Conservation (phyloP, 2,888 invertebrate genomes). For the Ecliptopera silaceata region DNA sequence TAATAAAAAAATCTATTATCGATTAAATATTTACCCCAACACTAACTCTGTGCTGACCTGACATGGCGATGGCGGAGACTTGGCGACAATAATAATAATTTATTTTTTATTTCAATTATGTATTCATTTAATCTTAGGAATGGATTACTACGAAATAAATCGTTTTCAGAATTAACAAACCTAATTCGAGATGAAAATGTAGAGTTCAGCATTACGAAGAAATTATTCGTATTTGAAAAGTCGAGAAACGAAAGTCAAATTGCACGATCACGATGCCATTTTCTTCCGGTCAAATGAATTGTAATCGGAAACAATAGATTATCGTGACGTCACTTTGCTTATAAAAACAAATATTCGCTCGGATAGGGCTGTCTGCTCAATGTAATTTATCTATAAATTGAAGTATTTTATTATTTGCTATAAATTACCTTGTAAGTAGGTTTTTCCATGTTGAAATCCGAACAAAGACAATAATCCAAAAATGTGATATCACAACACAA, state of each 20-base stretch:
- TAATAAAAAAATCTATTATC: slow-evolving; percentile 27
- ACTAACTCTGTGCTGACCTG: slow-evolving; percentile 63
- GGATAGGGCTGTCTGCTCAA: background rate
- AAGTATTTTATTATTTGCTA: background rate
- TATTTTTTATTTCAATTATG: slow-evolving; percentile 13
- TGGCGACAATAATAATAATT: slow-evolving; percentile 38
- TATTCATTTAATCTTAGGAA: background rate
- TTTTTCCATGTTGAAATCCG: slow-evolving; percentile 74
- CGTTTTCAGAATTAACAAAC: background rate
- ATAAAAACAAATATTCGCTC: slow-evolving; percentile 18
- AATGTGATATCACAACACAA: slow-evolving; percentile 47
- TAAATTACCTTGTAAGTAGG: slow-evolving; percentile 68
- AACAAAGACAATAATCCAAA: slow-evolving; percentile 51
- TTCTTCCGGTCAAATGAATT: slow-evolving; percentile 21
- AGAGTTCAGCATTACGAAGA: no score
- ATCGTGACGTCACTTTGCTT: slow-evolving; percentile 53
- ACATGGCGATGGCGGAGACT: slow-evolving; percentile 54
- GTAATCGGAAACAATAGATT: slow-evolving; percentile 56
- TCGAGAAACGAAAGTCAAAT: background rate
- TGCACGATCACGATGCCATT: slow-evolving; percentile 2
- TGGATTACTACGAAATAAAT: background rate
- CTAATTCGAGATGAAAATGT: background rate
- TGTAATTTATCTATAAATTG: background rate
- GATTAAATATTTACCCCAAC: slow-evolving; percentile 49
- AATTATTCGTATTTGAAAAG: no score